These are phyloP conservation scores for Pungitius pungitius DNA, from an alignment of 2,113 vertebrate species.

Conservation along the genomic window DNA sequence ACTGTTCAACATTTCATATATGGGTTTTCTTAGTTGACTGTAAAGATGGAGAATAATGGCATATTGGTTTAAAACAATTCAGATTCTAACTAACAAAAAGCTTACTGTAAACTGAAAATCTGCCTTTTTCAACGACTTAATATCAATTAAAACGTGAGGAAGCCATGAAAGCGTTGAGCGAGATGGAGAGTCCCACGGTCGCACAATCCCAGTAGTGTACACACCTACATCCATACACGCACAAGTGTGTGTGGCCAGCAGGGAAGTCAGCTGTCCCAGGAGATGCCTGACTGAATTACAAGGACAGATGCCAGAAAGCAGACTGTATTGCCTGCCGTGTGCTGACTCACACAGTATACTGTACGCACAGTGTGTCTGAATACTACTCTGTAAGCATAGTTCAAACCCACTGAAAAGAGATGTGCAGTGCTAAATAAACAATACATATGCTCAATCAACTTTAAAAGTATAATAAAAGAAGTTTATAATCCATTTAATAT, in stretches of 20 bases:
- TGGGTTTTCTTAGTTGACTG: background rate
- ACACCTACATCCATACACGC: background rate
- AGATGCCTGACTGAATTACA: conserved; percentile 69
- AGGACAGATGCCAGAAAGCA: conserved; percentile 58
- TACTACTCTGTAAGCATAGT: background rate
- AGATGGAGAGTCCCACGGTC: background rate
- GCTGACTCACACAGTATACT: conserved; percentile 52
- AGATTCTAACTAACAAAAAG: background rate
- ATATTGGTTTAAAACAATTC: background rate
- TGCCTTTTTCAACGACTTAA: background rate
- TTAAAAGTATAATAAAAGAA: no score
- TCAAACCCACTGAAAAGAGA: background rate
- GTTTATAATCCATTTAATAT: no score
- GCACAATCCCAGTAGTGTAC: background rate
- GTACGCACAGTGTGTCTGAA: conserved; percentile 15
- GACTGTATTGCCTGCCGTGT: conserved; percentile 42
- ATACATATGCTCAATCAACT: background rate
- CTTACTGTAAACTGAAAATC: conserved; percentile 13
- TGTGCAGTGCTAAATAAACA: background rate
- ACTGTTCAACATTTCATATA: background rate
- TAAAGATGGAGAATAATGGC: background rate
- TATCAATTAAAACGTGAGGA: background rate
- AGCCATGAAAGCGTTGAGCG: background rate
- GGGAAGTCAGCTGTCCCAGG: conserved; percentile 53
- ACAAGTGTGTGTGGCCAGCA: conserved; percentile 21